Conservation (phyloP, 2,888 invertebrate genomes). For the Acanthosepion esculentum region DNA sequence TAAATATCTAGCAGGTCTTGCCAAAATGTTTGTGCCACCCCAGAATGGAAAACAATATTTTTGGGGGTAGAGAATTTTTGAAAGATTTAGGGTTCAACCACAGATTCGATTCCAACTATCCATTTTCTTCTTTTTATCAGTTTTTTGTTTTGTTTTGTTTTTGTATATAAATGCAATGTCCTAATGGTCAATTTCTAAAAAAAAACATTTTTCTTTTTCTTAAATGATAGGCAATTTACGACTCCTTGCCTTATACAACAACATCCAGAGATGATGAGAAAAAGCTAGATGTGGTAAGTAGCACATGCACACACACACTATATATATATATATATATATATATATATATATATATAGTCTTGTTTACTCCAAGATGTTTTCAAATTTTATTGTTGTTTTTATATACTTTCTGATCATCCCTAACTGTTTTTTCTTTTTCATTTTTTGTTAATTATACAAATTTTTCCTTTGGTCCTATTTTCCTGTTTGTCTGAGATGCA, state of each 20-base stretch:
- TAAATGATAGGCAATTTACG: constrained; percentile 72
- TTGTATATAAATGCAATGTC: neutral
- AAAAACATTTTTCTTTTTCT: constrained; percentile 47
- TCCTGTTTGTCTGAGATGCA: too few relatives aligned
- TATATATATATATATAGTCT: too few relatives aligned
- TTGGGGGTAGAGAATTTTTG: neutral
- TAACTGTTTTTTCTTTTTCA: too few relatives aligned
- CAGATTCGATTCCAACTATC: neutral
- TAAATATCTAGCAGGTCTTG: neutral
- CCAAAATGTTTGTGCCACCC: neutral
- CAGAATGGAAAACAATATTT: neutral
- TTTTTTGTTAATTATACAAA: too few relatives aligned
- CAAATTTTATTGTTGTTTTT: too few relatives aligned
- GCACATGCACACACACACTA: too few relatives aligned
- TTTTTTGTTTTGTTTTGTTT: neutral
- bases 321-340: too few relatives aligned
- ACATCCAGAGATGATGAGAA: constrained; percentile 58
- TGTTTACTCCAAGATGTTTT: too few relatives aligned
- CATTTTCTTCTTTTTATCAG: neutral
- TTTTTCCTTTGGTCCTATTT: too few relatives aligned
- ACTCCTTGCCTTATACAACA: constrained; percentile 68
- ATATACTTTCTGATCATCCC: too few relatives aligned
- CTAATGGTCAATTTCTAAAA: neutral
- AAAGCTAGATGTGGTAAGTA: constrained; percentile 62
- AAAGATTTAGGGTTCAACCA: neutral